Conservation (phyloP, 2,113 vertebrate genomes). For the Callionymus lyra region DNA sequence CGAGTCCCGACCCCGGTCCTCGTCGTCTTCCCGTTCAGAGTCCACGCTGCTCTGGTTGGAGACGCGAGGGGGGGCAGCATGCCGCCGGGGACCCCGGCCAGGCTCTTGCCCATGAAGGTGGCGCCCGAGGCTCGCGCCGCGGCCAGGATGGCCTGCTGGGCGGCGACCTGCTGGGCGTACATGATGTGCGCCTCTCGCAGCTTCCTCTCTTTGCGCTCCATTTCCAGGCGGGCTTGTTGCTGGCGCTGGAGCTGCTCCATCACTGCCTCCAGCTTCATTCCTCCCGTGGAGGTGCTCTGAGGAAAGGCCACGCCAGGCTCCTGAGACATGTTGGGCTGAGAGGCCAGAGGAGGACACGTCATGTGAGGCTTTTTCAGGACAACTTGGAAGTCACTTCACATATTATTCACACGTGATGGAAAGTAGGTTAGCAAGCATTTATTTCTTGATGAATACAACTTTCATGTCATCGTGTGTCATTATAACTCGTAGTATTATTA, state of each 20-base stretch:
- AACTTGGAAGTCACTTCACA: no score
- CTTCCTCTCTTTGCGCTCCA: constrained; percentile 82
- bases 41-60: constrained; percentile 74
- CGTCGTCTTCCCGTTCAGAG: constrained; percentile 77
- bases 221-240: constrained; percentile 74
- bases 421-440: no score
- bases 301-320: constrained; percentile 67
- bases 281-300: constrained; percentile 70
- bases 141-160: constrained; percentile 76
- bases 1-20: constrained; percentile 64
- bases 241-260: constrained; percentile 91
- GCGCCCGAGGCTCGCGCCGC: constrained; percentile 67
- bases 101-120: constrained; percentile 64
- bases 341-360: constrained; percentile 11
- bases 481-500: no score
- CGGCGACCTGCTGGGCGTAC: constrained; percentile 78
- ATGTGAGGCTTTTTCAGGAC: background rate
- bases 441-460: no score
- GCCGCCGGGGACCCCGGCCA: constrained; percentile 32
- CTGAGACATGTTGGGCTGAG: constrained; percentile 71
- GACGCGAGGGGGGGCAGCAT: constrained; percentile 38
- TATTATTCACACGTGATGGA: no score
- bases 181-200: constrained; percentile 80
- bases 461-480: no score
- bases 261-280: constrained; percentile 82